These are phyloP conservation scores for Coronaproctus castanopsis DNA, from an alignment of 2,888 invertebrate genomes.

Conservation along the genomic window DNA sequence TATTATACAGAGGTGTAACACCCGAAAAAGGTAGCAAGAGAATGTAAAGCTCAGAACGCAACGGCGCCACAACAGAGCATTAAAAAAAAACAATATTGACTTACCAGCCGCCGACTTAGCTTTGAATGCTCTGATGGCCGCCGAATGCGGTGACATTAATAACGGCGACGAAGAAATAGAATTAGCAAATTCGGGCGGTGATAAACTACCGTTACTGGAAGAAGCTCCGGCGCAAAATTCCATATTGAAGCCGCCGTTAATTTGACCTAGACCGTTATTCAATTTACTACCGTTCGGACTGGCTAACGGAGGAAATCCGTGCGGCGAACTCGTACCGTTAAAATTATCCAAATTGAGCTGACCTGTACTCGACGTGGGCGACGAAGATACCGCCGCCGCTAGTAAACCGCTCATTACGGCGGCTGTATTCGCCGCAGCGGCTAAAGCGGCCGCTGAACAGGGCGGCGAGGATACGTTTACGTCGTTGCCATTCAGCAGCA, in stretches of 20 bases:
- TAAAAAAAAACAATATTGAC: too few species aligned
- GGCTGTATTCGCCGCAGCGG: neutral
- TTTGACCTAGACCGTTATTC: neutral
- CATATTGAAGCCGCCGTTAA: neutral
- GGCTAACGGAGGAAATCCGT: neutral
- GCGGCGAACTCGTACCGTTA: neutral
- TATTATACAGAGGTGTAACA: too few species aligned
- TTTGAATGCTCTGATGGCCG: slow-evolving; percentile 11
- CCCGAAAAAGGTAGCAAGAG: too few species aligned
- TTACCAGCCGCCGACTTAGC: slow-evolving; percentile 5
- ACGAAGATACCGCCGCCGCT: slow-evolving; percentile 22
- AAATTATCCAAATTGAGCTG: neutral
- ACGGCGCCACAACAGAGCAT: too few species aligned
- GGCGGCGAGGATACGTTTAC: neutral
- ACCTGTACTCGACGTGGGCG: slow-evolving; percentile 19
- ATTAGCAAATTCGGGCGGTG: slow-evolving; percentile 13
- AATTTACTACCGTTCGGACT: too few species aligned
- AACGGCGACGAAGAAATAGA: slow-evolving; percentile 12
- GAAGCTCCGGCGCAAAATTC: slow-evolving; percentile 8
- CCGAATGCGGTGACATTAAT: slow-evolving; percentile 12
- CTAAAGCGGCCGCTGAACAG: neutral
- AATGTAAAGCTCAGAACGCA: too few species aligned
- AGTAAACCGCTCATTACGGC: slow-evolving; percentile 23
- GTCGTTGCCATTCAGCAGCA: neutral
- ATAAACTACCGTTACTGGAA: slow-evolving; percentile 22